Conservation (phyloP, 2,888 invertebrate genomes). For the Drymonia ruficornis region DNA sequence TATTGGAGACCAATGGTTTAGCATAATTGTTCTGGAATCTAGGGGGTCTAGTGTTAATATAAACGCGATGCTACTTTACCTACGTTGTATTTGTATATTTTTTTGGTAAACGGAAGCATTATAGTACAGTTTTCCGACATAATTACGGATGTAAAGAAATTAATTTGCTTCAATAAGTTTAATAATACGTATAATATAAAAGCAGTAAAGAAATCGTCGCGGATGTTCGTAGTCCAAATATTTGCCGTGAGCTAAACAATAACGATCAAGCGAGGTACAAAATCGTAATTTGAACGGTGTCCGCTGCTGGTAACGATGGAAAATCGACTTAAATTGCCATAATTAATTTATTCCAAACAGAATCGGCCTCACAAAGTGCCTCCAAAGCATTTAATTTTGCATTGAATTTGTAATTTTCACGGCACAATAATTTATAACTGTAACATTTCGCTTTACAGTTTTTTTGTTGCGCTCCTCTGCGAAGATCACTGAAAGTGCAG, state of each 20-base stretch:
- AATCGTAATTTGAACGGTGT: conserved; percentile 76
- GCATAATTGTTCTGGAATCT: too few relatives aligned
- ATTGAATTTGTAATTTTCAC: conserved; percentile 81
- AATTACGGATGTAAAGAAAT: neutral
- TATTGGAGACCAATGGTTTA: too few relatives aligned
- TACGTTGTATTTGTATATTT: too few relatives aligned
- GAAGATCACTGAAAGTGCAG: conserved; percentile 50
- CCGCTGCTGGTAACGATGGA: conserved; percentile 62
- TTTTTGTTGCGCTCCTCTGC: conserved; percentile 54
- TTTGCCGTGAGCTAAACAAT: conserved; percentile 48
- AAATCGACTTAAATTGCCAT: conserved; percentile 74
- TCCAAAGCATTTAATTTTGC: conserved; percentile 78
- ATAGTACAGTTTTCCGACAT: neutral
- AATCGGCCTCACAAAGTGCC: conserved; percentile 70
- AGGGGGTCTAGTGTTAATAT: too few relatives aligned
- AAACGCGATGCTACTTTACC: too few relatives aligned
- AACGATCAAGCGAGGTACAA: conserved; percentile 54
- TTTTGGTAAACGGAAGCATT: too few relatives aligned
- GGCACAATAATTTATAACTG: conserved; percentile 82
- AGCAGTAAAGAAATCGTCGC: neutral
- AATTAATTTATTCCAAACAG: conserved; percentile 82
- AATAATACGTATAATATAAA: conserved; percentile 5
- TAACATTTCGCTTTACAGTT: conserved; percentile 69
- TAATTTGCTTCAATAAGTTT: conserved; percentile 3
- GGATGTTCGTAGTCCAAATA: conserved; percentile 26